phyloP scores from a whole-genome alignment of 2,888 invertebrate species.

The Chydorus sphaericus region DNA sequence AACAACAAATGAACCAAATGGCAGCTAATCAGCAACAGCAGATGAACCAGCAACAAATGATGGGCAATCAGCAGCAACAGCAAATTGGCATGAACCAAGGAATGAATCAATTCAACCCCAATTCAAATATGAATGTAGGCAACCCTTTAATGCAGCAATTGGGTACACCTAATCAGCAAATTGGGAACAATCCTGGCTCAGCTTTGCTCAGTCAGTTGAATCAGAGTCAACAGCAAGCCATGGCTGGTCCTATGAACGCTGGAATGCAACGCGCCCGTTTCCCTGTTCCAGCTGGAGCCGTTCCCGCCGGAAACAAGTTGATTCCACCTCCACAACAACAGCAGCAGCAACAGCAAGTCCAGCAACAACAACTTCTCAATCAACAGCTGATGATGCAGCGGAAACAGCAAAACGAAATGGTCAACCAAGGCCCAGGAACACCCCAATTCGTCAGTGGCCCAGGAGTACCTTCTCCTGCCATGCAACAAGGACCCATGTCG shows the following conservation, averaged over 20 bases:
- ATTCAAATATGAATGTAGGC: constrained; percentile 11
- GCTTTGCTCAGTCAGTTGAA: constrained; percentile 9
- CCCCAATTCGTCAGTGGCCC: constrained; percentile 1
- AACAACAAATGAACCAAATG: constrained; percentile 17
- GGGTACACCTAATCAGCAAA: constrained; percentile 24
- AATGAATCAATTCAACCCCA: constrained; percentile 13
- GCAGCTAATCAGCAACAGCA: constrained; percentile 1
- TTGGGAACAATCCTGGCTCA: constrained; percentile 22
- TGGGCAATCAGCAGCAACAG: constrained; percentile 18
- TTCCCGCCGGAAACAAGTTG: constrained; percentile 9
- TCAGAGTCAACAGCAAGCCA: constrained; percentile 15
- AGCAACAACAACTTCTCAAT: constrained; percentile 19
- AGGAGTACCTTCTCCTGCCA: constrained; percentile 2
- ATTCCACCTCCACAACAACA: constrained; percentile 14
- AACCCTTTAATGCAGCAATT: constrained; percentile 16
- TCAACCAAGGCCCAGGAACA: constrained; percentile 4
- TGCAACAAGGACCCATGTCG: constrained; percentile 14
- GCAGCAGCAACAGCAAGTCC: constrained; percentile 13
- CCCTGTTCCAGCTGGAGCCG: neutral
- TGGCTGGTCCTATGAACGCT: constrained; percentile 13
- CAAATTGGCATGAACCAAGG: constrained; percentile 14
- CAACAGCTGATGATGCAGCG: constrained; percentile 18
- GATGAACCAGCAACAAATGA: constrained; percentile 16
- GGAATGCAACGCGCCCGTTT: constrained; percentile 17
- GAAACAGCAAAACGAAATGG: constrained; percentile 18